Evolutionary conservation across 2,113 vertebrate species (phyloP), one percentile per base, ranked within the genome.

Genomic region (Vulpes lagopus): DNA sequence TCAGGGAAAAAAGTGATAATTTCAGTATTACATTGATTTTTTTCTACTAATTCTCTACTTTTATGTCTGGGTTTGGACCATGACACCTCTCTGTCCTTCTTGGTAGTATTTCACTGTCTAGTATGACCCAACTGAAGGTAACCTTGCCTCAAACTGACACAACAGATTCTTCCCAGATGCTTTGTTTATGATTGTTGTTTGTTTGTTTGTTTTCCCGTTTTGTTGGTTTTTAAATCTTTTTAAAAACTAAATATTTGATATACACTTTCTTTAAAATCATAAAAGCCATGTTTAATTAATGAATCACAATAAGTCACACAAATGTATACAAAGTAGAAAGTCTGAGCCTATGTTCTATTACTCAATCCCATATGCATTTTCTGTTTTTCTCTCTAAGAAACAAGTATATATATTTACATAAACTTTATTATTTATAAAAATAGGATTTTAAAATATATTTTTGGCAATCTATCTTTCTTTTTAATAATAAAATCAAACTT

Each of bases 231-330:
- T 32, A 67, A 96, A 32, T 73, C 3, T 23, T 92, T 71, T 78
- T 89, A 43, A 43, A 43, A 60, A 60, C 17, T 59, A 59, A 60
- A 79, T 96, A 95, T 92, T 95, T 94, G n/a, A 89, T 9, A 55
- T 17, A 0, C 0, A n/a, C 84, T 82, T 76, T 3, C 23, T 78
- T 87, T 84, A 49, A 97, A 90, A 57, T 11, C 93, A 14, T 19
- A 86, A 79, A 87, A 84, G 27, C 30, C 5, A 55, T 43, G 0
- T 22, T 49, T 90, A 53, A 90, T 49, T 90, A 53, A 88, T 89
- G 19, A 84, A 51, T 71, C 10, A 78, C 76, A 89, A 17, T 43
- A 91, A 6, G 16, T 19, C 22, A 30, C 1, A 32, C 5, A 69
- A 17, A 78, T 62, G 25, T 62, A 2, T 27, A 73, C 9, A 85